Evolutionary conservation across 1,140 invertebrate genomes (phyloP), one percentile per base, ranked within the genome.

Genomic region (Adelges cooleyi): DNA sequence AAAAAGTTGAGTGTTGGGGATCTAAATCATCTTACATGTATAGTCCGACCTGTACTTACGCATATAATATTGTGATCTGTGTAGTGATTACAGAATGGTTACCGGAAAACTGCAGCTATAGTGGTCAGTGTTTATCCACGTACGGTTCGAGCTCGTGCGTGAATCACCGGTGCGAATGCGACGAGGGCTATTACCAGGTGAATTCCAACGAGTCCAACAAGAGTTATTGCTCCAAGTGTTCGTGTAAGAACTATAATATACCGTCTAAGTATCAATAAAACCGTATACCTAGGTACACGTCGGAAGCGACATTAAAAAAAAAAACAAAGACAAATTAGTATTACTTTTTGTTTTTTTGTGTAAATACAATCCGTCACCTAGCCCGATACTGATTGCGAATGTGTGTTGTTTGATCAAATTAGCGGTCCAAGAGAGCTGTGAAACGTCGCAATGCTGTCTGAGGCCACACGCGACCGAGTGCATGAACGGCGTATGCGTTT

Each of bases 381-480:
- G n/a, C n/a, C n/a, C n/a, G n/a, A n/a, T n/a, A n/a, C n/a, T n/a
- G n/a, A n/a, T n/a, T n/a, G n/a, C n/a, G n/a, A n/a, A n/a, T n/a
- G 29, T 33, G 29, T 33, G 29, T 33, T 33, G 29, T 5, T 33
- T 33, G 11, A 33, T 6, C 29, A 33, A 33, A 33, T 44, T n/a
- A 62, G 56, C 3, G 13, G 44, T 62, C 9, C 56, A 62, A 62
- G 56, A 62, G 13, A 62, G 56, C 13, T 62, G 56, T 20, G 25
- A 18, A 11, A 11, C 15, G 4, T 46, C 42, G 3, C 23, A 62
- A 22, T 62, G 56, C 20, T 62, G 56, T 62, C 42, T 29, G 17
- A 62, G 29, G 25, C 56, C 56, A 0, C 42, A 62, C 6, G 42
- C 56, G 1, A 62, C 23, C 2, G 1, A 8, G 9, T 62, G 56